phyloP scores from a whole-genome alignment of 1,140 invertebrate species.

The Lepidurus couesii region DNA sequence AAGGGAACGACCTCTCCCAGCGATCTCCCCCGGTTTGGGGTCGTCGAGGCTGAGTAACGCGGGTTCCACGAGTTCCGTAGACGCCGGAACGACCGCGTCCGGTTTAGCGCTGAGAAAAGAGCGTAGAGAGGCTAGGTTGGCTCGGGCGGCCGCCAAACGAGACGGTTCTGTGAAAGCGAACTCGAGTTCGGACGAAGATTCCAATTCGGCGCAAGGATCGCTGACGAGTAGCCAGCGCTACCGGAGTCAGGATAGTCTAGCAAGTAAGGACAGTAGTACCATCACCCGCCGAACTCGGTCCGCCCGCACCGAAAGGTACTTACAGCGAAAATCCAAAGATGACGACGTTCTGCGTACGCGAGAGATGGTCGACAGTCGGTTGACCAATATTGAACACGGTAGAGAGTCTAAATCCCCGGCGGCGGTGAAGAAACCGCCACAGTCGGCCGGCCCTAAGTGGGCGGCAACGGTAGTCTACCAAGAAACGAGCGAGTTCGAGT shows the following conservation, averaged over 20 bases:
- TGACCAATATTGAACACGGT: slow-evolving; percentile 36
- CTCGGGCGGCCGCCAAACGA: slow-evolving; percentile 44
- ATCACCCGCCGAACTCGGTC: slow-evolving; percentile 53
- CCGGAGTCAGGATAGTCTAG: slow-evolving; percentile 58
- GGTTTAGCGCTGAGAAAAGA: slow-evolving; percentile 44
- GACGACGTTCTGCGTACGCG: slow-evolving; percentile 54
- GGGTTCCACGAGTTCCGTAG: slow-evolving; percentile 28
- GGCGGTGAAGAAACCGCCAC: slow-evolving; percentile 25
- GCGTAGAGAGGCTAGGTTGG: slow-evolving; percentile 44
- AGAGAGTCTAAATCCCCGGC: slow-evolving; percentile 35
- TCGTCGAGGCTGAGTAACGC: neutral
- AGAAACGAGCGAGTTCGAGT: slow-evolving; percentile 42
- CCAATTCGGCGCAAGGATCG: slow-evolving; percentile 33
- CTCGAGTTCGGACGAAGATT: slow-evolving; percentile 39
- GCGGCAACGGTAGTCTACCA: slow-evolving; percentile 40
- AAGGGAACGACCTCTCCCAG: neutral
- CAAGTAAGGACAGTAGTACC: slow-evolving; percentile 49
- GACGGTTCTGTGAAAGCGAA: slow-evolving; percentile 36
- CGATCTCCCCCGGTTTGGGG: neutral
- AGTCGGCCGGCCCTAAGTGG: slow-evolving; percentile 37
- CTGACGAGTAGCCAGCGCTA: slow-evolving; percentile 40
- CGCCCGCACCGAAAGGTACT: slow-evolving; percentile 69
- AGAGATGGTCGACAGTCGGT: slow-evolving; percentile 44
- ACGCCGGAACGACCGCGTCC: slow-evolving; percentile 40
- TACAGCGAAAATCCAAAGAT: slow-evolving; percentile 64